Evolutionary conservation across 2,797 vertebrate species (phyloP).

Genomic region (Clarias laeviceps): DNA sequence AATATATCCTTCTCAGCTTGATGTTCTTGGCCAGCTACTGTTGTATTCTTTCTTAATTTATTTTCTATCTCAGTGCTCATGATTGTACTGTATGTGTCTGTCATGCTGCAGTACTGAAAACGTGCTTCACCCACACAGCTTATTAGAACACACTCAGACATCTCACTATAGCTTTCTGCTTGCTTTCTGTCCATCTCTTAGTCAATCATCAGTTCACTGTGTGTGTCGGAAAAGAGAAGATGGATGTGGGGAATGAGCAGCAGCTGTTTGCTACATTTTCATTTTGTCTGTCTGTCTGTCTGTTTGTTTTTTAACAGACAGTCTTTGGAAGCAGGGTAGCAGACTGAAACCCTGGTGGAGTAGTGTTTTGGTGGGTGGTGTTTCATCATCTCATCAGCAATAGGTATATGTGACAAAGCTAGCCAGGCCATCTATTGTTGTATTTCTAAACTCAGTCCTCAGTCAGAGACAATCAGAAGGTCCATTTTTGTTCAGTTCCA

Average conservation of each 20-base stretch:
- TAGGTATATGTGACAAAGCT: conserved; percentile 4
- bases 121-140: conserved; percentile 54
- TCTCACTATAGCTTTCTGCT: conserved; percentile 12
- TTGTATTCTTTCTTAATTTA: not conserved
- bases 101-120: conserved; percentile 5
- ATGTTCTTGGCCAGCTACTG: not conserved
- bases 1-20: not conserved
- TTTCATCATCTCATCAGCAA: conserved; percentile 21
- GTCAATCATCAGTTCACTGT: conserved; percentile 2
- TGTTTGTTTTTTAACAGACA: conserved; percentile 27
- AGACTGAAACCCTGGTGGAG: not conserved
- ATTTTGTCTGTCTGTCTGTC: conserved; percentile 10
- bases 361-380: not conserved
- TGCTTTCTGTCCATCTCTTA: conserved; percentile 4
- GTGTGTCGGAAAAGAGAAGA: conserved; percentile 54
- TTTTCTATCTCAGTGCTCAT: conserved; percentile 11
- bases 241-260: conserved; percentile 52
- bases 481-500: not conserved
- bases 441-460: conserved; percentile 16
- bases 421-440: not conserved
- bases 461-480: not conserved
- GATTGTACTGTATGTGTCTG: not conserved
- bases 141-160: conserved; percentile 51
- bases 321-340: conserved; percentile 32
- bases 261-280: conserved; percentile 48